Evolutionary conservation across 2,797 vertebrate genomes (phyloP), one percentile per base, ranked within the genome.

Genomic region (Lophotriccus pileatus): DNA sequence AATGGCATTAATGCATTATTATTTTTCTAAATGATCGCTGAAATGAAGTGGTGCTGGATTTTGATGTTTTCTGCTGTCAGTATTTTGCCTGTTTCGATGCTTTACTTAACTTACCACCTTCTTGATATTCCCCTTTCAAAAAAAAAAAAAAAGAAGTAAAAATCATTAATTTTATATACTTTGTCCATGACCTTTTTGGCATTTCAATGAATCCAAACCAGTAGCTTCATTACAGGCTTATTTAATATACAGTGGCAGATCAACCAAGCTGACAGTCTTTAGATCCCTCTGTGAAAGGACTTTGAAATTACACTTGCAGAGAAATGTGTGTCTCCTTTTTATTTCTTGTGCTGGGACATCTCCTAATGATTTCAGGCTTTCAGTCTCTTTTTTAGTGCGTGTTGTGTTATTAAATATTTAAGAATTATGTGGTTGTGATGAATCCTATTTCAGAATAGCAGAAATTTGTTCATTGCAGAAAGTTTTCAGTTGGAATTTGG

Each of bases 381-480:
- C 55, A 50, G 36, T 79, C 30, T 89, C 46, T 74, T 80, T 80
- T 84, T 68, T 74, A 82, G 39, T 66, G 36, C 6, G 18, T 93
- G 87, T 94, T 88, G 79, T 82, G 50, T 76, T 94, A 94, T 90
- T 96, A 89, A 91, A 84, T 95, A 93, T 96, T 95, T 78, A 94
- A 90, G 58, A 83, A 83, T 74, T 43, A 32, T 63, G 32, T 58
- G 14, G 49, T 85, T 72, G 13, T 89, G 83, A 82, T 67, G 75
- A 79, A 62, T 90, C 18, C 25, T 73, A 8, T 87, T 89, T 93
- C 28, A 76, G 64, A 77, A 79, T 8, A 84, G 56, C 34, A 70
- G 69, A 64, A 47, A 66, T 72, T n/a, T 44, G 10, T 90, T 87
- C n/a, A 11, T 79, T 58, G 22, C n/a, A 34, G 27, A 50, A 74